Evolutionary conservation across 1,140 invertebrate genomes (phyloP), one percentile per base, ranked within the genome.

Genomic region (Euura lappo): DNA sequence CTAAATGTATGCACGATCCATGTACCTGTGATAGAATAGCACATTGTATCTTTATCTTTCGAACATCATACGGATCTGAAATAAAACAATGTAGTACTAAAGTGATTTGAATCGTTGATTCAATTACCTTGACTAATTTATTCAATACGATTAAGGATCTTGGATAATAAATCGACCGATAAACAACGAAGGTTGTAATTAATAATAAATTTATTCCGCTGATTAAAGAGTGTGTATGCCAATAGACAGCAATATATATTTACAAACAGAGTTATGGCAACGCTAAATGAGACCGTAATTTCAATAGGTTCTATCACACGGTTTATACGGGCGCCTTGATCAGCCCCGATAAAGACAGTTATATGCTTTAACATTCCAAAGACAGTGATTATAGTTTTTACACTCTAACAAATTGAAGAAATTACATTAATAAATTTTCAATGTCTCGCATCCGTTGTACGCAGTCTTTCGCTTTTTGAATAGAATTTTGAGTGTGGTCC

Each of bases 1-100:
- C 51, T 60, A 60, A 60, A 60, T 60, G 51, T 60, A 60, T 60
- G 51, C 51, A 60, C 51, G 51, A 60, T 60, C 51, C 51, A 77
- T 75, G 75, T 77, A 78, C 74, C 78, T 79, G 78, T 77, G 75
- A 79, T 79, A 77, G 75, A 77, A 51, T 77, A 77, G 77, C 74
- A 75, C 75, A 78, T 76, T 71, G 71, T 74, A 78, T 45, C 70
- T 66, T 70, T 70, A 70, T 70, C 45, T 47, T 13, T 44, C 69
- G 45, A 70, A 70, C 69, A 70, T 13, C 69, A 46, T 70, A 70
- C 66, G 51, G 51, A 60, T 60, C 51, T 60, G 51, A 60, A 60
- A 11, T 11, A 60, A 60, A 60, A 60, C 51, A 60, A 60, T 60
- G 13, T 60, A 60, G 51, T 60, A 60, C 51, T 60, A 60, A 28